Base-by-base conservation (phyloP, 1,140 invertebrate genomes). In the Phortica variegata region DNA sequence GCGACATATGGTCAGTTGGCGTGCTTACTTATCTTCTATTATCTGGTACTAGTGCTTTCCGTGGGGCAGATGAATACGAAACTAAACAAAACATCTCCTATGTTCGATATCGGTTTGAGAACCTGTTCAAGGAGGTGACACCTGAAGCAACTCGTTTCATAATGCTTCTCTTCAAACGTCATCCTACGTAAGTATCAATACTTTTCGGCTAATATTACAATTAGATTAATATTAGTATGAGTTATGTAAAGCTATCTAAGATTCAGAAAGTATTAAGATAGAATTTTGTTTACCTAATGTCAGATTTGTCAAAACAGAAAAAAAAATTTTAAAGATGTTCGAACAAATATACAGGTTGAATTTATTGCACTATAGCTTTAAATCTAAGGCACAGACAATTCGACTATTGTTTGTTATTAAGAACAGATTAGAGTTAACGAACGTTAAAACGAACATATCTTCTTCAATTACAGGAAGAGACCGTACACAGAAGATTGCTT, bases 1-100 rank as follows among this genome's bases (percentile, higher is more conserved):
- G 91, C 19, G 97, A 99, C 77, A 88, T 98, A 56, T 99, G 97
- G 97, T 89, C 89, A 39, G 80, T 98, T 17, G 97, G 93, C 17
- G 91, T 95, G 4, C 78, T 99, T 0, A 83, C 90, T 2, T 99
- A 98, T 78, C 81, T 97, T n/a, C 80, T 99, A 73, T 77, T 99
- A 23, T 96, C 93, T 10, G 97, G 97, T 8, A 85, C 85, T 8
- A 92, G 95, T 26, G 94, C 97, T 23, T 99, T 97, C 85, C 80
- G 83, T 39, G 94, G 92, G 4, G 80, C 82, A 17, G 87, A 86
- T 54, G 85, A 89, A 39, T 82, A 87, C 18, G 93, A 97, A 73
- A 96, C 93, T 0, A 84, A 86, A 50, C 86, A 92, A 65, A 97
- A 98, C 75, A 93, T 98, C 48, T 84, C 86, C 21, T 95, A 88